Evolutionary conservation across 2,113 vertebrate species (phyloP).

Genomic region (Notiomystis cincta): DNA sequence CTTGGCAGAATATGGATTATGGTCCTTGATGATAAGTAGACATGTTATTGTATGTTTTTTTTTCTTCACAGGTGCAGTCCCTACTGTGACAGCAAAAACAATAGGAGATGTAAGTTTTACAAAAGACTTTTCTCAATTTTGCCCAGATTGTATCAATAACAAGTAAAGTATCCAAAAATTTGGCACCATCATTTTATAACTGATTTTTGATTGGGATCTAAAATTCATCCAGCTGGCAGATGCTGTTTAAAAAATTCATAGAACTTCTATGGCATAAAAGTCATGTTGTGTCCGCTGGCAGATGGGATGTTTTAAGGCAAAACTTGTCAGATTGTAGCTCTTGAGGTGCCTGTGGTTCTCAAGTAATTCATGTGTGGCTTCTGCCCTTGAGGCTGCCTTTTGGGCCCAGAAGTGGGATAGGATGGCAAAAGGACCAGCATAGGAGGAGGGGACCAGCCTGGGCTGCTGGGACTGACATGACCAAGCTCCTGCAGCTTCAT

Average conservation of each 20-base stretch:
- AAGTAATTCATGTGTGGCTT: neutral
- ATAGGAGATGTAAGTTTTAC: conserved; percentile 88
- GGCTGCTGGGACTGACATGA: neutral
- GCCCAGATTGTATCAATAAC: neutral
- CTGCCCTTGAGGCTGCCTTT: neutral
- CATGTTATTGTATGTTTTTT: neutral
- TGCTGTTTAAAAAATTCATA: neutral
- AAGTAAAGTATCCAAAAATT: neutral
- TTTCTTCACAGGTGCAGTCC: conserved; percentile 82
- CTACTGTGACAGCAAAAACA: conserved; percentile 88
- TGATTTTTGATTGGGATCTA: neutral
- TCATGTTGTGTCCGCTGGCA: neutral
- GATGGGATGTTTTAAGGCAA: neutral
- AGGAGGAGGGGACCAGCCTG: neutral
- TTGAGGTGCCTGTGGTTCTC: neutral
- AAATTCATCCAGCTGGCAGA: neutral
- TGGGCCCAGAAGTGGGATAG: neutral
- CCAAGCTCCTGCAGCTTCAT: neutral
- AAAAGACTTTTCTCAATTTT: conserved; percentile 1
- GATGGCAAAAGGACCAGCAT: neutral
- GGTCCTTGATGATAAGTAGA: conserved; percentile 10
- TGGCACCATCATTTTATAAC: neutral
- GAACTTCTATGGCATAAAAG: neutral
- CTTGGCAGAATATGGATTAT: neutral
- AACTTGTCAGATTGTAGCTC: neutral